phyloP scores from a whole-genome alignment of 2,888 invertebrate genomes.

The Cosmia pyralina region DNA sequence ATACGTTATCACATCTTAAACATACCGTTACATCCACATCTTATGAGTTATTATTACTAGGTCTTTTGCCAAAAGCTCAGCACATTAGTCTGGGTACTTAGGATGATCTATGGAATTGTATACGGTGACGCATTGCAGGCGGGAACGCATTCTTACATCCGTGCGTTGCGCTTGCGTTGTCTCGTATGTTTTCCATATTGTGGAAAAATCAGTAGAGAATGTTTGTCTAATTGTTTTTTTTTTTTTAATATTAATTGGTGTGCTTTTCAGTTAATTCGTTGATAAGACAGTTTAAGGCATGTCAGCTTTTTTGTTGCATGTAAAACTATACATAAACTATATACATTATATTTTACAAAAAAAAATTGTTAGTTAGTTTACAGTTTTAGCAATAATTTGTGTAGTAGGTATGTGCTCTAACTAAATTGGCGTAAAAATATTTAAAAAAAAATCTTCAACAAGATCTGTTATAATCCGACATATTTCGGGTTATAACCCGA shows the following conservation, averaged over 20 bases:
- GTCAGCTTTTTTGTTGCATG: slow-evolving; percentile 26
- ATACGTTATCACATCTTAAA: slow-evolving; percentile 14
- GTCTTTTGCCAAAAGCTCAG: slow-evolving; percentile 40
- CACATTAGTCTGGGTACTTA: background rate
- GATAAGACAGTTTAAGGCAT: slow-evolving; percentile 14
- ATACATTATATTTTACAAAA: too few species aligned
- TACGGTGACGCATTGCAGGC: slow-evolving; percentile 5
- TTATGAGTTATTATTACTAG: slow-evolving; percentile 11
- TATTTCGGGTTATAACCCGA: background rate
- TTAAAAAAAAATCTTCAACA: too few species aligned
- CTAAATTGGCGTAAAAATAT: too few species aligned
- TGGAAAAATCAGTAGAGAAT: background rate
- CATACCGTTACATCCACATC: slow-evolving; percentile 30
- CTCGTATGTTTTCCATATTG: background rate
- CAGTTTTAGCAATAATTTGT: too few species aligned
- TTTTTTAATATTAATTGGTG: background rate
- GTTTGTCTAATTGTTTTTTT: too few species aligned
- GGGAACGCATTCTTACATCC: background rate
- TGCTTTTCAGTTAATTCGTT: background rate
- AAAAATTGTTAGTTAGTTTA: too few species aligned
- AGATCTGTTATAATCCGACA: background rate
- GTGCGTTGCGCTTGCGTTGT: background rate
- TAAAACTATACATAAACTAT: background rate
- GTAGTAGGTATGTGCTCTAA: too few species aligned
- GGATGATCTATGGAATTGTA: background rate